These are phyloP conservation scores for Chloroceryle inda DNA, from an alignment of 2,797 vertebrate genomes.

Conservation along the genomic window DNA sequence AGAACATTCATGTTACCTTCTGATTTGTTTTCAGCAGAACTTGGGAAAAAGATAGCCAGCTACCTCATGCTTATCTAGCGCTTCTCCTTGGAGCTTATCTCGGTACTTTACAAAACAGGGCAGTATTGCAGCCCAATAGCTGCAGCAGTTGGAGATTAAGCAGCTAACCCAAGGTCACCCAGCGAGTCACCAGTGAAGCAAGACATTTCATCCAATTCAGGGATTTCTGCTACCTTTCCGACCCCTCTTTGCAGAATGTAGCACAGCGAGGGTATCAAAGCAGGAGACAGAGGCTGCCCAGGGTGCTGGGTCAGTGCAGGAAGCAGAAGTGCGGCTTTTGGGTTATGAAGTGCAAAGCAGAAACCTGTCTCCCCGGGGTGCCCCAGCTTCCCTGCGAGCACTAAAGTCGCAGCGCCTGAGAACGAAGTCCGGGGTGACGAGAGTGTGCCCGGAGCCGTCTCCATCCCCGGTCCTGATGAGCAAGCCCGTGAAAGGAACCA, in stretches of 20 bases:
- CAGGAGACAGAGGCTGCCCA: not conserved
- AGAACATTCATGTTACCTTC: not conserved
- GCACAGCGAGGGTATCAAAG: not conserved
- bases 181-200: not conserved
- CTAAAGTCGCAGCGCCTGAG: not conserved
- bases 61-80: slow-evolving; percentile 16
- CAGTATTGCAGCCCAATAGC: not conserved
- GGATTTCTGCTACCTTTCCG: not conserved
- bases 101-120: not conserved
- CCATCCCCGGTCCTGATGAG: not conserved
- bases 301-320: not conserved
- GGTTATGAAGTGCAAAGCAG: not conserved
- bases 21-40: not conserved
- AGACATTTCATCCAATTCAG: not conserved
- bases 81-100: slow-evolving; percentile 25
- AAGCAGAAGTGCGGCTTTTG: not conserved
- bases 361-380: not conserved
- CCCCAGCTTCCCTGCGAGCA: not conserved
- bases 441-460: not conserved
- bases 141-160: not conserved
- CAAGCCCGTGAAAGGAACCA: not conserved
- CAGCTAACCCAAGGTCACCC: slow-evolving; percentile 30
- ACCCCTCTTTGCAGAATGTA: not conserved
- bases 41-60: not conserved
- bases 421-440: not conserved